A percentile compares a stretch with the other conserved stretches of the same genome.
Evolutionary conservation across 2,888 invertebrate species (phyloP).

Genomic region (Lepeophtheirus nordmannii): DNA sequence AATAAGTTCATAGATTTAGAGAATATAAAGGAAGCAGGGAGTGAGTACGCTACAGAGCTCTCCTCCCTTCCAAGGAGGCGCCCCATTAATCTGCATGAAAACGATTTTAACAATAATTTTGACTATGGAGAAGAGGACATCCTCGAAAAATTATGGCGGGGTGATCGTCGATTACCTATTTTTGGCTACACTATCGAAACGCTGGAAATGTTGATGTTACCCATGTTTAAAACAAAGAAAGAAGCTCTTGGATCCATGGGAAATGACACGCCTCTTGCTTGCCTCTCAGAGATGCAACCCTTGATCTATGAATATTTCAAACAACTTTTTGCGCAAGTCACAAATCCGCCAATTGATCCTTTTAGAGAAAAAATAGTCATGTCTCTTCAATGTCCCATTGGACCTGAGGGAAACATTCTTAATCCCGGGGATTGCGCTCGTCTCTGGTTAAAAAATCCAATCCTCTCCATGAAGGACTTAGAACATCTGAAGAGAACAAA

Average conservation of each 20-base stretch:
- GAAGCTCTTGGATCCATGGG: constrained; percentile 99
- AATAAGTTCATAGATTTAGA: constrained; percentile 48
- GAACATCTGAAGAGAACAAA: constrained; percentile 66
- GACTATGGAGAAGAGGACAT: constrained; percentile 1
- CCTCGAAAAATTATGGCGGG: constrained; percentile 31
- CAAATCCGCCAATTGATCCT: constrained; percentile 98
- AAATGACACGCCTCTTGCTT: constrained; percentile 93
- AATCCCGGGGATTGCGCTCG: constrained; percentile 75
- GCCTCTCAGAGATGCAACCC: constrained; percentile 86
- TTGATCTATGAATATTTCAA: constrained; percentile 94
- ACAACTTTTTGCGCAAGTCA: constrained; percentile 94
- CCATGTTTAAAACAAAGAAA: constrained; percentile 91
- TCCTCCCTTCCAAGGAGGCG: constrained; percentile 2
- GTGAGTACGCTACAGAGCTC: not conserved
- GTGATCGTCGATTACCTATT: constrained; percentile 69
- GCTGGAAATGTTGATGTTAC: constrained; percentile 76
- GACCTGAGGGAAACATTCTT: constrained; percentile 79
- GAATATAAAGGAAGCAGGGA: constrained; percentile 29
- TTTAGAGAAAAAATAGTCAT: constrained; percentile 97
- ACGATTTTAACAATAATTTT: constrained; percentile 5
- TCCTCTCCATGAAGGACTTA: constrained; percentile 76
- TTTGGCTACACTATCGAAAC: constrained; percentile 92
- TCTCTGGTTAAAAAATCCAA: constrained; percentile 81
- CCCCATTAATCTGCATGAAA: not conserved
- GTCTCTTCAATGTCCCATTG: constrained; percentile 91